A percentile compares a stretch with the other conserved stretches of the same genome.
phyloP scores from a whole-genome alignment of 2,113 vertebrate species.

The Trematomus loennbergii region DNA sequence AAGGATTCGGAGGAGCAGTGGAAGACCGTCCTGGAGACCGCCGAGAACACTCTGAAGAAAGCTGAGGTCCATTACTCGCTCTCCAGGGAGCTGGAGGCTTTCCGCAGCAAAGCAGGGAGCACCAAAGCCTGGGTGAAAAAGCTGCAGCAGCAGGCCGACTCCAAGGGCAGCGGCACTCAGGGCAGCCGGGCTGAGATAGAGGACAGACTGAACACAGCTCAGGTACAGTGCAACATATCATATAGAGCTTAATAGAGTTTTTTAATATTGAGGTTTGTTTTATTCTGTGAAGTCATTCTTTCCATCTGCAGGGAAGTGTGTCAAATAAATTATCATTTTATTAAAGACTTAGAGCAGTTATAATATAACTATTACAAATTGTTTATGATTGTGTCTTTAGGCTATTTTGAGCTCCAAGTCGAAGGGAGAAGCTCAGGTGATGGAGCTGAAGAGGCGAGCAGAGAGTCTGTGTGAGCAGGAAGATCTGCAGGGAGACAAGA shows the following conservation, averaged over 20 bases:
- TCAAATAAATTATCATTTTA: too few relatives aligned
- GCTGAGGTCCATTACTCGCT: constrained; percentile 73
- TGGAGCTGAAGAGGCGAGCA: constrained; percentile 65
- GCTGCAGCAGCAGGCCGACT: constrained; percentile 59
- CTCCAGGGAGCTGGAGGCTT: constrained; percentile 68
- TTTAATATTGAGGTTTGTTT: too few relatives aligned
- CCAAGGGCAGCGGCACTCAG: constrained; percentile 40
- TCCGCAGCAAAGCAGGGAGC: constrained; percentile 53
- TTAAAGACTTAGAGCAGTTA: too few relatives aligned
- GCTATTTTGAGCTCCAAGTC: constrained; percentile 63
- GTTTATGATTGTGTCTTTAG: constrained; percentile 49
- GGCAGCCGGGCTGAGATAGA: constrained; percentile 73
- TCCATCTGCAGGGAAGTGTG: background rate
- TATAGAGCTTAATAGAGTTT: background rate
- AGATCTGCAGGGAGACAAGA: constrained; percentile 69
- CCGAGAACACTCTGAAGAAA: constrained; percentile 59
- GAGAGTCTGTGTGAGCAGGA: constrained; percentile 62
- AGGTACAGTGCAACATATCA: constrained; percentile 48
- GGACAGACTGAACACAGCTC: constrained; percentile 60
- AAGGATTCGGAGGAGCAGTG: constrained; percentile 68
- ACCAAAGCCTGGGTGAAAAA: constrained; percentile 64
- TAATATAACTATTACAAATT: background rate
- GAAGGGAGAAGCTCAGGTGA: constrained; percentile 66
- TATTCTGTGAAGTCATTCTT: background rate
- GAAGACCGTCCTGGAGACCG: constrained; percentile 54